Evolutionary conservation across 2,888 invertebrate species (phyloP).

Genomic region (Bhutanitis thaidina): DNA sequence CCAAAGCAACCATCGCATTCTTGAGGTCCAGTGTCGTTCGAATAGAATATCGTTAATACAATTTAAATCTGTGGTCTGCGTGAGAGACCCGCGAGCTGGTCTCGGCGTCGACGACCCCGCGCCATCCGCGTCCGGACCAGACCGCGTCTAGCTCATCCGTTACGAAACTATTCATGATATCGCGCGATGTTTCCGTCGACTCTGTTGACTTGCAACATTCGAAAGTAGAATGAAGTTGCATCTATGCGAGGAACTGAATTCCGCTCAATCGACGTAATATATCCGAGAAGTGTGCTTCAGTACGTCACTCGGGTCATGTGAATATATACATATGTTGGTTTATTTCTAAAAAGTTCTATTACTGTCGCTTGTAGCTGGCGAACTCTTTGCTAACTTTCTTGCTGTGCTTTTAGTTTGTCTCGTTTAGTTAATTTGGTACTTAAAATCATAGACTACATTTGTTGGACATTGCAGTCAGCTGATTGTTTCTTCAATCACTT

Average conservation of each 20-base stretch:
- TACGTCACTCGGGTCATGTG: too few relatives aligned
- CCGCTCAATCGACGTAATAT: neutral
- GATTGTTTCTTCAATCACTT: too few relatives aligned
- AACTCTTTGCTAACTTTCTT: too few relatives aligned
- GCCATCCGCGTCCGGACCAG: slow-evolving; percentile 1
- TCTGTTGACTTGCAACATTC: neutral
- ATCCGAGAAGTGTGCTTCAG: neutral
- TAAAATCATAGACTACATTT: too few relatives aligned
- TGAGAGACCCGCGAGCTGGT: neutral
- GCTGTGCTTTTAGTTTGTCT: too few relatives aligned
- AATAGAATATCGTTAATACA: neutral
- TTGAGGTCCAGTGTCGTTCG: too few relatives aligned
- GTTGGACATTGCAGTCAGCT: too few relatives aligned
- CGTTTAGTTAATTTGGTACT: too few relatives aligned
- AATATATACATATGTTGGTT: too few relatives aligned
- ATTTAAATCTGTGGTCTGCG: neutral
- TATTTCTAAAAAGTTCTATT: too few relatives aligned
- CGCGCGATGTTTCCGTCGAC: neutral
- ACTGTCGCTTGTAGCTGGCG: too few relatives aligned
- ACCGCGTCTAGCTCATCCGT: slow-evolving; percentile 6
- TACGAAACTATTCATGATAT: slow-evolving; percentile 7
- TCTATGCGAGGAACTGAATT: neutral
- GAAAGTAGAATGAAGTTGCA: neutral
- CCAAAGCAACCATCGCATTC: neutral
- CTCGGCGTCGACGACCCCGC: slow-evolving; percentile 5